phyloP scores from a whole-genome alignment of 2,113 vertebrate species.

The Macroglossus sobrinus region DNA sequence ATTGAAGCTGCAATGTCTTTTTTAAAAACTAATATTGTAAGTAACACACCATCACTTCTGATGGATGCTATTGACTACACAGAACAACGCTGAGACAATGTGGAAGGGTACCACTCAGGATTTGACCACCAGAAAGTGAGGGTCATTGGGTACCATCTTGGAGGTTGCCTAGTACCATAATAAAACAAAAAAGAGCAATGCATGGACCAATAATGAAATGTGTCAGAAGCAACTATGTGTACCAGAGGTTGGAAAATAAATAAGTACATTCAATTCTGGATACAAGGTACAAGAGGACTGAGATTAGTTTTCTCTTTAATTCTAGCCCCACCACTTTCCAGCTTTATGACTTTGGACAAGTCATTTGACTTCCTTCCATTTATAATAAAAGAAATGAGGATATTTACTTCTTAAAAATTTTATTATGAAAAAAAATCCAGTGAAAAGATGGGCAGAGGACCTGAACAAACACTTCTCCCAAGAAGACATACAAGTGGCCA shows the following conservation, averaged over 20 bases:
- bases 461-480: too few relatives aligned
- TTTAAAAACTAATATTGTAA: conserved; percentile 10
- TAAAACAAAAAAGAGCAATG: background rate
- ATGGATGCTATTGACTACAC: background rate
- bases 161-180: background rate
- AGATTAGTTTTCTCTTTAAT: background rate
- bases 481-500: too few relatives aligned
- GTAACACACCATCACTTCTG: background rate
- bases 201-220: background rate
- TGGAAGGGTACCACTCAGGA: background rate
- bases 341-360: background rate
- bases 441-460: too few relatives aligned
- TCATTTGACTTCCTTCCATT: conserved; percentile 1
- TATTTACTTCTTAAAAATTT: background rate
- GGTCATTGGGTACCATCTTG: background rate
- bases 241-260: background rate
- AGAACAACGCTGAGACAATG: background rate
- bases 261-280: background rate
- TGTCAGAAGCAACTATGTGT: background rate
- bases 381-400: background rate
- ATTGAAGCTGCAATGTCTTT: background rate
- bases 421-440: background rate
- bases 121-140: background rate
- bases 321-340: background rate
- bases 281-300: background rate